Evolutionary conservation across 2,113 vertebrate genomes (phyloP).

Genomic region (Sapayoa aenigma): DNA sequence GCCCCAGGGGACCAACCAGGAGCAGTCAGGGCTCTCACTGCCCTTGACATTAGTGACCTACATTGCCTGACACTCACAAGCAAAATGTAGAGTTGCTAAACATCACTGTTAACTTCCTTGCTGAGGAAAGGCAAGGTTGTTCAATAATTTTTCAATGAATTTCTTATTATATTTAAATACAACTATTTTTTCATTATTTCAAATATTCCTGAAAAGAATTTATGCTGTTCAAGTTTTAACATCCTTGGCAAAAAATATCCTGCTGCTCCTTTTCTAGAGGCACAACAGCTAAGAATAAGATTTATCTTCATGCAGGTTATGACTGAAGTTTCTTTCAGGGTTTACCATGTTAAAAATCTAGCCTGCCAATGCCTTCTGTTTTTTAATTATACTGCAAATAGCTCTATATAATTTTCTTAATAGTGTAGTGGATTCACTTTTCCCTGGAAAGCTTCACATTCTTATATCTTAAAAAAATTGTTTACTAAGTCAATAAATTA

Average conservation of each 20-base stretch:
- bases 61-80: neutral
- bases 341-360: neutral
- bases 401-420: neutral
- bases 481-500: neutral
- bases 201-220: neutral
- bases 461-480: neutral
- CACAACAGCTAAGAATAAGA: neutral
- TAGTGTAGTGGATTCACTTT: neutral
- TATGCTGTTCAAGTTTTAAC: neutral
- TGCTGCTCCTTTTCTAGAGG: neutral
- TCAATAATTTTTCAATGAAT: neutral
- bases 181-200: neutral
- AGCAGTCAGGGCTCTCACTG: neutral
- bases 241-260: neutral
- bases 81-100: neutral
- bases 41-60: neutral
- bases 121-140: neutral
- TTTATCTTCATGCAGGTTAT: neutral
- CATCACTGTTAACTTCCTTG: fast-evolving
- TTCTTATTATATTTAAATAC: neutral
- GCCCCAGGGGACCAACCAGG: fast-evolving
- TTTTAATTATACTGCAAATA: neutral
- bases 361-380: neutral
- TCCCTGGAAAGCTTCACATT: neutral
- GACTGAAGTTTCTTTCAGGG: neutral